Evolutionary conservation across 2,113 vertebrate species (phyloP).

Genomic region (Lophius piscatorius): DNA sequence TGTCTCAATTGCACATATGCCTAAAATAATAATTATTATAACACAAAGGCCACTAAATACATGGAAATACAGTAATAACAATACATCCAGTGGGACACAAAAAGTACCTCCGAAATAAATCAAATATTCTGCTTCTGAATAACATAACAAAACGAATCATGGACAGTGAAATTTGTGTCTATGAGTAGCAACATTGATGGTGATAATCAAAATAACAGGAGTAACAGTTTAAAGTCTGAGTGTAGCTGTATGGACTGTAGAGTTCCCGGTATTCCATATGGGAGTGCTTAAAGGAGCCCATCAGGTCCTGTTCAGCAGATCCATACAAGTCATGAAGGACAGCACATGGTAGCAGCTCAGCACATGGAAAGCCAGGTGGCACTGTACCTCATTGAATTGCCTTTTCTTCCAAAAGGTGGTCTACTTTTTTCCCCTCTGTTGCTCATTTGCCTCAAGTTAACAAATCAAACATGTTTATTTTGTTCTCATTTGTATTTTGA

Average conservation of each 20-base stretch:
- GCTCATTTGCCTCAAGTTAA: conserved; percentile 70
- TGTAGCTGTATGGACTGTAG: conserved; percentile 62
- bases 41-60: conserved; percentile 78
- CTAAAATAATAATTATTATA: conserved; percentile 64
- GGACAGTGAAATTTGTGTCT: conserved; percentile 51
- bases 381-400: conserved; percentile 67
- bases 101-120: conserved; percentile 64
- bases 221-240: conserved; percentile 77
- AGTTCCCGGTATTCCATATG: conserved; percentile 74
- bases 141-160: conserved; percentile 55
- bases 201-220: conserved; percentile 67
- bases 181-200: conserved; percentile 61
- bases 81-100: conserved; percentile 70
- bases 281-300: conserved; percentile 67
- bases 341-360: conserved; percentile 73
- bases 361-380: conserved; percentile 75
- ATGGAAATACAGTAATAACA: conserved; percentile 71
- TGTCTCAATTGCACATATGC: conserved; percentile 74
- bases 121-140: conserved; percentile 53
- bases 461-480: conserved; percentile 73
- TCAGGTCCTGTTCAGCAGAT: conserved; percentile 71
- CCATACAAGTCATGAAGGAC: conserved; percentile 69
- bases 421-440: conserved; percentile 52
- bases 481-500: conserved; percentile 70
- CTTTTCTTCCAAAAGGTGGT: conserved; percentile 66